These are phyloP conservation scores for Prionace glauca DNA, from an alignment of 2,797 vertebrate species.

Conservation along the genomic window DNA sequence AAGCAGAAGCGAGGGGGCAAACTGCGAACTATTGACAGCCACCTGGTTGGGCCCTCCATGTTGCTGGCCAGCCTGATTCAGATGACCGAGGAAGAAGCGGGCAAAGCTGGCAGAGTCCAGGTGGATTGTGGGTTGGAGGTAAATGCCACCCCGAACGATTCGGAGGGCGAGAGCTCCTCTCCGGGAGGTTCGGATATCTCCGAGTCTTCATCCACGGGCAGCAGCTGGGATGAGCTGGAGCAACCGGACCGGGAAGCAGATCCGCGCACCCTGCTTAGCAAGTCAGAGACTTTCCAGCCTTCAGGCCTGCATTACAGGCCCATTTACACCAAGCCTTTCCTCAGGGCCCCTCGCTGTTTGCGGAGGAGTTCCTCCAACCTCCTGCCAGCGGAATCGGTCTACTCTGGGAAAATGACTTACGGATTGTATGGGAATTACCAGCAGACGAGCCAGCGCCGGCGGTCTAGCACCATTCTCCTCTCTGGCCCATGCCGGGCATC, in stretches of 20 bases:
- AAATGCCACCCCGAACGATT: no score
- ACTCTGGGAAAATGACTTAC: conserved; percentile 40
- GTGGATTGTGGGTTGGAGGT: conserved; percentile 52
- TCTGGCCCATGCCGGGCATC: conserved; percentile 41
- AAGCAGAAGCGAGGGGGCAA: conserved; percentile 46
- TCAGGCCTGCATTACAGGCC: conserved; percentile 36
- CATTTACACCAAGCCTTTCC: conserved; percentile 49
- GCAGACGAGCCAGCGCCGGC: conserved; percentile 56
- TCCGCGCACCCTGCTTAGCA: background rate
- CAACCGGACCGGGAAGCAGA: conserved; percentile 38
- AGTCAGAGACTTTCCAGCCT: background rate
- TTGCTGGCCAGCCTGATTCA: conserved; percentile 65
- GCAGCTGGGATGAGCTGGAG: conserved; percentile 43
- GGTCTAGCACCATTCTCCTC: conserved; percentile 43
- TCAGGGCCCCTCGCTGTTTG: conserved; percentile 61
- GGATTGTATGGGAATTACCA: conserved; percentile 62
- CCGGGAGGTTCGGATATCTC: conserved; percentile 40
- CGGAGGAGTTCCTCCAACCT: conserved; percentile 62
- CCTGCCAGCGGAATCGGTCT: conserved; percentile 54
- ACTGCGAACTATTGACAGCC: conserved; percentile 52
- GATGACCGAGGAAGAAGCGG: conserved; percentile 49
- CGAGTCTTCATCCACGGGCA: conserved; percentile 40
- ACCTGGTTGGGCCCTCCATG: conserved; percentile 62
- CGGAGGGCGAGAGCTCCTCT: conserved; percentile 37
- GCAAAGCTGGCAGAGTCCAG: background rate